Evolutionary conservation across 1,140 invertebrate species (phyloP).

Genomic region (Harpegnathos saltator): DNA sequence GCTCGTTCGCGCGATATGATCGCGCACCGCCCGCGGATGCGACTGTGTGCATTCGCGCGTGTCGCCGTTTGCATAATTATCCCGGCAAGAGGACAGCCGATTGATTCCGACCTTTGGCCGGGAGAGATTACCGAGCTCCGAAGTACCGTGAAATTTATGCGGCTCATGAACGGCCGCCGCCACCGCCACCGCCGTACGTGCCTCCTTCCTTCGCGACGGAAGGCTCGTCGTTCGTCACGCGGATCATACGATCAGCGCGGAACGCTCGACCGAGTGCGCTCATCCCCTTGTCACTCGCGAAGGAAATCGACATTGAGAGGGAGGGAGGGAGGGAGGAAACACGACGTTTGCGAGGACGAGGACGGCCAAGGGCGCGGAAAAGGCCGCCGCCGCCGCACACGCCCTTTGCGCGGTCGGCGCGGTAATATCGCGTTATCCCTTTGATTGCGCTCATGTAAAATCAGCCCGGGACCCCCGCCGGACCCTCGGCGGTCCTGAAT

Average conservation of each 20-base stretch:
- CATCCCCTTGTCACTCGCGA: too few relatives aligned
- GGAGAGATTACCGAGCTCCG: constrained; percentile 49
- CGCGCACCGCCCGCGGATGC: constrained; percentile 1
- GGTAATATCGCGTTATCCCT: constrained; percentile 48
- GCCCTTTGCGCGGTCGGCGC: too few relatives aligned
- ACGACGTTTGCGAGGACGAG: too few relatives aligned
- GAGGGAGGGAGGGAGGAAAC: too few relatives aligned
- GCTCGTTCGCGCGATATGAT: constrained; percentile 30
- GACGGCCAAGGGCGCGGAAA: too few relatives aligned
- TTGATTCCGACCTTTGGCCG: constrained; percentile 31
- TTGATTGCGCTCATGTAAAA: constrained; percentile 51
- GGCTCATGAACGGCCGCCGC: background rate
- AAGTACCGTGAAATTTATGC: constrained; percentile 55
- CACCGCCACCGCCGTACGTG: background rate
- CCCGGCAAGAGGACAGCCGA: background rate
- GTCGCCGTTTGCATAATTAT: constrained; percentile 8
- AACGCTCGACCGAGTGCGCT: too few relatives aligned
- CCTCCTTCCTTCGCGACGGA: background rate
- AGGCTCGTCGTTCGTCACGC: too few relatives aligned
- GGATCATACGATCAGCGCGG: too few relatives aligned
- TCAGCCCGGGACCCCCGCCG: background rate
- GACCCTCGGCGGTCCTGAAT: constrained; percentile 30
- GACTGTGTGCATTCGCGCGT: background rate
- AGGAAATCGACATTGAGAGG: too few relatives aligned
- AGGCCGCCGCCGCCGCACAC: too few relatives aligned